A percentile compares a stretch with the other conserved stretches of the same genome.
Evolutionary conservation across 2,113 vertebrate genomes (phyloP).

Genomic region (Polyodon spathula): DNA sequence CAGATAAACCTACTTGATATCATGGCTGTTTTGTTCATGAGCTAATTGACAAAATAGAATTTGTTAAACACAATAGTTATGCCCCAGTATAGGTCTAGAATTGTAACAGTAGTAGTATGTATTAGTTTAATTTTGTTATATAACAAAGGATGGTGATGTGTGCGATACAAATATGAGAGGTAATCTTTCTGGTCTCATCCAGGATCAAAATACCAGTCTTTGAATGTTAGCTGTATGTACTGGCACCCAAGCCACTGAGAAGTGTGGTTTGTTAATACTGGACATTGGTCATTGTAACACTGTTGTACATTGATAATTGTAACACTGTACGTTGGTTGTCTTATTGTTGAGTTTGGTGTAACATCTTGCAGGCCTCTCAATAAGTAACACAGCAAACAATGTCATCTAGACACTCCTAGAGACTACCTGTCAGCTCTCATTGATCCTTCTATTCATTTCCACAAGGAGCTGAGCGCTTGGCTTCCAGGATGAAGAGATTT

Average conservation of each 20-base stretch:
- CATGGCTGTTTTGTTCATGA: background rate
- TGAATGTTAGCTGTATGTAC: too few relatives aligned
- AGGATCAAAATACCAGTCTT: too few relatives aligned
- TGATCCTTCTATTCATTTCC: conserved; percentile 10
- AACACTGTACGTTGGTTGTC: background rate
- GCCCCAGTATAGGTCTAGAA: too few relatives aligned
- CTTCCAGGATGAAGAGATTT: background rate
- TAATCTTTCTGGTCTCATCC: too few relatives aligned
- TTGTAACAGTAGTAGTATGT: too few relatives aligned
- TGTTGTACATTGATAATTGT: background rate
- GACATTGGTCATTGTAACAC: background rate
- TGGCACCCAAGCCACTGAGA: too few relatives aligned
- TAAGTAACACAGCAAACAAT: conserved; percentile 9
- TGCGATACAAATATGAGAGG: too few relatives aligned
- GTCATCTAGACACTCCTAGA: conserved; percentile 1
- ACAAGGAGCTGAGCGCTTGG: background rate
- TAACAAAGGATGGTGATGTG: too few relatives aligned
- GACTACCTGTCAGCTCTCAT: conserved; percentile 12
- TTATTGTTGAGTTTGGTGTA: conserved; percentile 13
- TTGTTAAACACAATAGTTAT: too few relatives aligned
- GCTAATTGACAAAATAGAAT: too few relatives aligned
- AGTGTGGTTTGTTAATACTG: too few relatives aligned
- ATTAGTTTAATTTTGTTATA: too few relatives aligned
- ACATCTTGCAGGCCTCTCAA: conserved; percentile 6
- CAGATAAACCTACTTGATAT: background rate